A percentile compares a stretch with the other conserved stretches of the same genome.
These are phyloP conservation scores for Tiliacea aurago DNA, from an alignment of 2,888 invertebrate genomes.

Conservation along the genomic window DNA sequence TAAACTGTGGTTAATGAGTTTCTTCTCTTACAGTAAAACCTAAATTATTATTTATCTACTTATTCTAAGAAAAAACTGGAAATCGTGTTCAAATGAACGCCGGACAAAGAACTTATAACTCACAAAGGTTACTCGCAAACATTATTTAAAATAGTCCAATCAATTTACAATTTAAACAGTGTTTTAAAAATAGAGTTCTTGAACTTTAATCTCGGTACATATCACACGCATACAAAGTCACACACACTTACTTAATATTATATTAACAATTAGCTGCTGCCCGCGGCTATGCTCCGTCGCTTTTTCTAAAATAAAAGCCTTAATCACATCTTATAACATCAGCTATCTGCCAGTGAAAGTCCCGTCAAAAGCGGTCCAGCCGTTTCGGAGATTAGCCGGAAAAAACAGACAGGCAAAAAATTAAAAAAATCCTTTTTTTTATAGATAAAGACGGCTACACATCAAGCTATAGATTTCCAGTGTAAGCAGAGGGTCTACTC, in stretches of 20 bases:
- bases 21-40: constrained; percentile 66
- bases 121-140: not conserved
- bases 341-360: too few relatives aligned
- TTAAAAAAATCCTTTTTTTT: too few relatives aligned
- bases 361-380: too few relatives aligned
- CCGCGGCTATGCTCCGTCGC: too few relatives aligned
- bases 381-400: too few relatives aligned
- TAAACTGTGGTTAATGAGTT: constrained; percentile 90
- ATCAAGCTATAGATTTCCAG: too few relatives aligned
- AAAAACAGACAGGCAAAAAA: too few relatives aligned
- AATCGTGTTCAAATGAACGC: constrained; percentile 13
- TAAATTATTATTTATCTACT: constrained; percentile 49
- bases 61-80: constrained; percentile 49
- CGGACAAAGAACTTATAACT: not conserved
- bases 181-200: constrained; percentile 20
- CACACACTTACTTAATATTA: constrained; percentile 44
- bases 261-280: constrained; percentile 41
- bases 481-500: too few relatives aligned
- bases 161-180: constrained; percentile 3
- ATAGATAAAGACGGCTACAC: too few relatives aligned
- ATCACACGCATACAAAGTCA: constrained; percentile 31
- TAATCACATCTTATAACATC: too few relatives aligned
- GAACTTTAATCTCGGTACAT: constrained; percentile 14
- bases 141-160: constrained; percentile 13
- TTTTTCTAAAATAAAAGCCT: too few relatives aligned